Percentiles rank a stretch among this genome's conserved stretches.
Evolutionary conservation across 2,113 vertebrate species (phyloP).

Genomic region (Menidia beryllina): DNA sequence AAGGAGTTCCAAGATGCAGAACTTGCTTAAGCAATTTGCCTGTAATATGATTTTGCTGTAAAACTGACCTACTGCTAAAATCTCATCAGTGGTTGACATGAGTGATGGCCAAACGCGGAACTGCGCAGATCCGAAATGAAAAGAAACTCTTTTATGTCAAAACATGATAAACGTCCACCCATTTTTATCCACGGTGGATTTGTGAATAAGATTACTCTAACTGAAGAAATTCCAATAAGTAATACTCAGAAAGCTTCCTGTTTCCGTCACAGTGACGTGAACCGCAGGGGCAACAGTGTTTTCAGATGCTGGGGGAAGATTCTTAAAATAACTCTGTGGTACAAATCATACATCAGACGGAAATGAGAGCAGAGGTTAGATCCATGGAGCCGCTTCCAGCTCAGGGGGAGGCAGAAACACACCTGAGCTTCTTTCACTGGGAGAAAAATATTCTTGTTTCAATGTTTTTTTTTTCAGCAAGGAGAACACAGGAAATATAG

Average conservation of each 20-base stretch:
- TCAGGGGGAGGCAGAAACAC: not conserved
- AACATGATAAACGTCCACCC: not conserved
- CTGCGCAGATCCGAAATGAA: not conserved
- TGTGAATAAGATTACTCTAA: not conserved
- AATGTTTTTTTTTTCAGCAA: not conserved
- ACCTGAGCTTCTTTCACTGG: constrained; percentile 19
- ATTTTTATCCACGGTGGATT: not conserved
- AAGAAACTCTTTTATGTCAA: not conserved
- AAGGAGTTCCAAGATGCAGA: no score
- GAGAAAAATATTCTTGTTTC: not conserved
- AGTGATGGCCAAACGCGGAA: no score
- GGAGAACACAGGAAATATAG: no score
- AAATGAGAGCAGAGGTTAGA: constrained; percentile 31
- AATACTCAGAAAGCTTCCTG: not conserved
- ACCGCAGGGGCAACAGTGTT: not conserved
- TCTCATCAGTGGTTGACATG: no score
- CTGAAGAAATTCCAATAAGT: not conserved
- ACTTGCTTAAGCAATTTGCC: no score
- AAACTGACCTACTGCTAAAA: no score
- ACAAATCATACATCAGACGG: constrained; percentile 34
- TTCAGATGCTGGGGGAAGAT: constrained; percentile 24
- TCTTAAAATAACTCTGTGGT: constrained; percentile 31
- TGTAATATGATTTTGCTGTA: no score
- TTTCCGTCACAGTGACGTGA: not conserved
- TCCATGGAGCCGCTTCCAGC: constrained; percentile 27